A percentile compares a stretch with the other conserved stretches of the same genome.
Conservation (phyloP, 1,140 invertebrate genomes). For the Drosophila nigrodunni region DNA sequence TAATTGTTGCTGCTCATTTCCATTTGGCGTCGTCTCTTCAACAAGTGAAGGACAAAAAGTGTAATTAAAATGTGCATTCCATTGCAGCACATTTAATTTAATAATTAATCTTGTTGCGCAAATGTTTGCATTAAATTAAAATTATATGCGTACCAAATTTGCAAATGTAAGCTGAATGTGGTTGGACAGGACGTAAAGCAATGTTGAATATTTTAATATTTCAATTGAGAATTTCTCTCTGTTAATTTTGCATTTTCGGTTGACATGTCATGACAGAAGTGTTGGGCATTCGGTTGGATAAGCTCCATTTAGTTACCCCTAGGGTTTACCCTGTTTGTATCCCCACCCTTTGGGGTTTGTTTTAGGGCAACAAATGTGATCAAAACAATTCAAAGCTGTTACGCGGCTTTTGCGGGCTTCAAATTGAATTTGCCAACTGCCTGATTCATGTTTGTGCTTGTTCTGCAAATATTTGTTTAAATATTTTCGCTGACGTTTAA, state of each 20-base stretch:
- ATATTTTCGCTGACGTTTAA: constrained; percentile 65
- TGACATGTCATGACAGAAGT: constrained; percentile 25
- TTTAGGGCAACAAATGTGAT: constrained; percentile 28
- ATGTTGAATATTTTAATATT: constrained; percentile 39
- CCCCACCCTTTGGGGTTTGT: not conserved
- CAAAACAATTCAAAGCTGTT: constrained; percentile 57
- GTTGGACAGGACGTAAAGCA: not conserved
- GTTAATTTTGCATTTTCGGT: constrained; percentile 15
- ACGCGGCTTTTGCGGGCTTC: constrained; percentile 43
- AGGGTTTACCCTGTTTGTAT: constrained; percentile 1
- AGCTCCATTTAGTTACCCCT: constrained; percentile 18
- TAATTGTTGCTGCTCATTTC: constrained; percentile 11
- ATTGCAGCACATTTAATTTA: constrained; percentile 33
- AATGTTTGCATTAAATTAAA: constrained; percentile 76
- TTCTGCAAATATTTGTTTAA: constrained; percentile 64
- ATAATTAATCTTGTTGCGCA: constrained; percentile 65
- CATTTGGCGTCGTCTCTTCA: not conserved
- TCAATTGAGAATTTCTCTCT: constrained; percentile 9
- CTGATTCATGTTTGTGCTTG: constrained; percentile 42
- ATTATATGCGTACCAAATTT: constrained; percentile 37
- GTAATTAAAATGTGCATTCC: constrained; percentile 58
- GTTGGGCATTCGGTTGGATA: constrained; percentile 29
- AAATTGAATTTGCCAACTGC: constrained; percentile 64
- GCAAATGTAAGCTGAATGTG: constrained; percentile 49
- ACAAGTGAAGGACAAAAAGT: constrained; percentile 43